phyloP scores from a whole-genome alignment of 2,797 vertebrate genomes.

The Hemitrygon akajei region DNA sequence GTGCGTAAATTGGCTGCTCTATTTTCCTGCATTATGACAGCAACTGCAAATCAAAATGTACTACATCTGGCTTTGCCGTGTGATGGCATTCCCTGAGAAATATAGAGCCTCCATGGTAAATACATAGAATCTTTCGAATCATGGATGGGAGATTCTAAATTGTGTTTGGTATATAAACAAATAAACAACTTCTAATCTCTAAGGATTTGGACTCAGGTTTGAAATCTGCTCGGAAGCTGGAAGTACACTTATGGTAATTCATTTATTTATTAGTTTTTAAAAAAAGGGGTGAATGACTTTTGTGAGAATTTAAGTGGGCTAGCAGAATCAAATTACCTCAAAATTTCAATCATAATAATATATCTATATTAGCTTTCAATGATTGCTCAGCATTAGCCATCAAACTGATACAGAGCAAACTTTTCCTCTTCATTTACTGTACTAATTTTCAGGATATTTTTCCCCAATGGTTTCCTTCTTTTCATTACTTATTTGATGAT shows the following conservation, averaged over 20 bases:
- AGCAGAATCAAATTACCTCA: not conserved
- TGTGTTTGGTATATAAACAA: not conserved
- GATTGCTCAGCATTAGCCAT: not conserved
- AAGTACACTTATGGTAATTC: not conserved
- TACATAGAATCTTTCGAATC: not conserved
- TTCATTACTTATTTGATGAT: not conserved
- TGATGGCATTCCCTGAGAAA: not conserved
- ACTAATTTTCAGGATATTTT: not conserved
- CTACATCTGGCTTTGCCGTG: not conserved
- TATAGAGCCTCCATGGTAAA: not conserved
- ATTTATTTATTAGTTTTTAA: not conserved
- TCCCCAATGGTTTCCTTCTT: not conserved
- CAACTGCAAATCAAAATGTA: not conserved
- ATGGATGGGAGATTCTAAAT: not conserved
- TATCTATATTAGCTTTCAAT: not conserved
- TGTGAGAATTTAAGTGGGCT: not conserved
- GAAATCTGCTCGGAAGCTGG: not conserved
- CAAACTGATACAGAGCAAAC: not conserved
- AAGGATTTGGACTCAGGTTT: not conserved
- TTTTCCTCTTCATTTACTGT: not conserved
- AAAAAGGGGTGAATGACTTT: not conserved
- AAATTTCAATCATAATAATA: not conserved
- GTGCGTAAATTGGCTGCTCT: not conserved
- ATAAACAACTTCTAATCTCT: not conserved
- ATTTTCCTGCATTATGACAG: not conserved